These are phyloP conservation scores for Cephonodes hylas DNA, from an alignment of 2,888 invertebrate species.

Conservation along the genomic window DNA sequence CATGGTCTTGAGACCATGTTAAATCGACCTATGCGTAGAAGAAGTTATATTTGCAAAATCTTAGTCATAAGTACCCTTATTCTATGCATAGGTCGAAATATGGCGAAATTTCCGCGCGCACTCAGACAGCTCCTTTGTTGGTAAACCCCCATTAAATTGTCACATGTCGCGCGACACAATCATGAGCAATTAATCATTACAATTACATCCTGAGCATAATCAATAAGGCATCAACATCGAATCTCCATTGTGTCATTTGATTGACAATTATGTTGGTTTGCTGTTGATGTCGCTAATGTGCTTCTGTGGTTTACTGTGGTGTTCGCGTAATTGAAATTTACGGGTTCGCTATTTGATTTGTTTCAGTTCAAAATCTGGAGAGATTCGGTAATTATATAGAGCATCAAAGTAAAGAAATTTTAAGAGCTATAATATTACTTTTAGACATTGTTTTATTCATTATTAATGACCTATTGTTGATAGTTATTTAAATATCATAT, in stretches of 20 bases:
- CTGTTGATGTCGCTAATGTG: not conserved
- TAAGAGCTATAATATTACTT: too few species aligned
- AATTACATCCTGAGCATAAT: conserved; percentile 11
- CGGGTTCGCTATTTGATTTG: not conserved
- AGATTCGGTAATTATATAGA: not conserved
- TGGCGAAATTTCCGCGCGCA: too few species aligned
- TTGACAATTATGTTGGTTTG: conserved; percentile 16
- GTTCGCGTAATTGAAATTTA: conserved; percentile 5
- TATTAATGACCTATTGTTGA: too few species aligned
- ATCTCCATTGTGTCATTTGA: conserved; percentile 18
- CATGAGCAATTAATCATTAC: conserved; percentile 12
- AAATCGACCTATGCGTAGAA: too few species aligned
- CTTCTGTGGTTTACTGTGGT: not conserved
- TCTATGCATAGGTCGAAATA: too few species aligned
- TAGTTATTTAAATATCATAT: too few species aligned
- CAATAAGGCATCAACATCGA: conserved; percentile 12
- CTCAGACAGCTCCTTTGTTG: too few species aligned
- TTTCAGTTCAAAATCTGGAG: not conserved
- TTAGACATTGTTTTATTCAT: too few species aligned
- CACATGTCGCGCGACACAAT: not conserved
- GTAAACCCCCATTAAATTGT: too few species aligned
- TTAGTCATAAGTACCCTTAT: too few species aligned
- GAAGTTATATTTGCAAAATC: too few species aligned
- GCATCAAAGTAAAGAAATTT: not conserved
- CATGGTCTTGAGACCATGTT: too few species aligned